phyloP scores from a whole-genome alignment of 2,113 vertebrate species.

The Phylloscopus whistleri region DNA sequence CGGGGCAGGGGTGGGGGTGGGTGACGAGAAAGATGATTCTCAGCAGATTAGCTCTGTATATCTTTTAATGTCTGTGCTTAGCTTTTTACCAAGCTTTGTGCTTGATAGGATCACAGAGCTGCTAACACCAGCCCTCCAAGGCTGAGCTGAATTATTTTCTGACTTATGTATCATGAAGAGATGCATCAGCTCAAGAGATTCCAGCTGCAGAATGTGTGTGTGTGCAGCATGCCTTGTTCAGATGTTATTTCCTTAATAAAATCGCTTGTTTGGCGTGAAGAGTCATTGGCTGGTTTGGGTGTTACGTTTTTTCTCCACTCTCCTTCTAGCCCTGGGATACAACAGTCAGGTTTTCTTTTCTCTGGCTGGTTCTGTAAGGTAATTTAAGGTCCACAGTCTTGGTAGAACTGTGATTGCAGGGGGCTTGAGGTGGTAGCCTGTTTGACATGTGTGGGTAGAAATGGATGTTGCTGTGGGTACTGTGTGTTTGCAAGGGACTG shows the following conservation, averaged over 20 bases:
- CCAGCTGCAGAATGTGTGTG: conserved; percentile 10
- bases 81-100: not conserved
- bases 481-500: not conserved
- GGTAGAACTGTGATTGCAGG: not conserved
- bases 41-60: not conserved
- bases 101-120: not conserved
- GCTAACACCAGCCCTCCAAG: not conserved
- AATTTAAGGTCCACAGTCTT: not conserved
- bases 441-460: not conserved
- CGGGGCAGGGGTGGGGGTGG: not conserved
- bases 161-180: not conserved
- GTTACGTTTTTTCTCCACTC: not conserved
- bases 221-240: not conserved
- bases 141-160: conserved; percentile 17
- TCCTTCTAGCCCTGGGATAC: not conserved
- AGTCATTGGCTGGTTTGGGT: not conserved
- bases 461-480: not conserved
- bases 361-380: not conserved
- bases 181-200: not conserved
- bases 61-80: not conserved
- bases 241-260: conserved; percentile 40
- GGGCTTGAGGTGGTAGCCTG: not conserved
- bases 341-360: not conserved
- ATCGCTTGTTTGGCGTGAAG: not conserved
- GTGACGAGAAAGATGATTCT: not conserved